Conservation (phyloP, 2,888 invertebrate genomes). For the Hypsopygia costalis region DNA sequence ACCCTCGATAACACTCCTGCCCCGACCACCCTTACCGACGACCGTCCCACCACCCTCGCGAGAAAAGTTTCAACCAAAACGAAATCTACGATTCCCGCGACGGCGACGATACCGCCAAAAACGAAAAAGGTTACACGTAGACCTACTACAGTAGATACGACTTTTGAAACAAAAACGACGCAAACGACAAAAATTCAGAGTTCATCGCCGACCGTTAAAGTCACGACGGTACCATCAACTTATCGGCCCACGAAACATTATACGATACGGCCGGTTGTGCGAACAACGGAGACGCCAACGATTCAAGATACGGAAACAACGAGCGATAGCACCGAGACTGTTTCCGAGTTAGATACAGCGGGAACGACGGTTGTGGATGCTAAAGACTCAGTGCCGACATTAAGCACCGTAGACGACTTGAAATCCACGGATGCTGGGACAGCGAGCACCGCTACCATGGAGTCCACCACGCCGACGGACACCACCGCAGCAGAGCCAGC, state of each 20-base stretch:
- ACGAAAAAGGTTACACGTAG: conserved; percentile 61
- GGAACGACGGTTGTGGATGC: conserved; percentile 53
- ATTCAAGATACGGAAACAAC: conserved; percentile 70
- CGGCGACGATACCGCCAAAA: conserved; percentile 59
- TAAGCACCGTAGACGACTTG: conserved; percentile 54
- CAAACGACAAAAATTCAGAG: conserved; percentile 51
- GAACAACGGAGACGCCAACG: conserved; percentile 60
- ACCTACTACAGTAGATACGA: conserved; percentile 51
- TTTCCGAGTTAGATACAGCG: conserved; percentile 53
- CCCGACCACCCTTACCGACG: conserved; percentile 52
- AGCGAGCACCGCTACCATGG: conserved; percentile 54
- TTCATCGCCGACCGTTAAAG: conserved; percentile 43
- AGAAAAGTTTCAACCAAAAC: conserved; percentile 64
- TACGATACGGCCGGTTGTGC: conserved; percentile 70
- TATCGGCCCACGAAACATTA: conserved; percentile 75
- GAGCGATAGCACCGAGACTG: conserved; percentile 75
- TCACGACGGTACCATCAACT: conserved; percentile 48
- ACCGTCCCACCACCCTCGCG: conserved; percentile 58
- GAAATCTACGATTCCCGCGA: conserved; percentile 58
- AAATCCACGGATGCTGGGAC: conserved; percentile 56
- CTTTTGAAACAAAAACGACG: conserved; percentile 52
- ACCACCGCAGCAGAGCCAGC: conserved; percentile 58
- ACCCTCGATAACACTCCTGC: conserved; percentile 45
- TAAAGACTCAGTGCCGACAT: conserved; percentile 53
- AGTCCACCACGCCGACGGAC: conserved; percentile 54